Evolutionary conservation across 2,888 invertebrate species (phyloP).

Genomic region (Athalia circularis): DNA sequence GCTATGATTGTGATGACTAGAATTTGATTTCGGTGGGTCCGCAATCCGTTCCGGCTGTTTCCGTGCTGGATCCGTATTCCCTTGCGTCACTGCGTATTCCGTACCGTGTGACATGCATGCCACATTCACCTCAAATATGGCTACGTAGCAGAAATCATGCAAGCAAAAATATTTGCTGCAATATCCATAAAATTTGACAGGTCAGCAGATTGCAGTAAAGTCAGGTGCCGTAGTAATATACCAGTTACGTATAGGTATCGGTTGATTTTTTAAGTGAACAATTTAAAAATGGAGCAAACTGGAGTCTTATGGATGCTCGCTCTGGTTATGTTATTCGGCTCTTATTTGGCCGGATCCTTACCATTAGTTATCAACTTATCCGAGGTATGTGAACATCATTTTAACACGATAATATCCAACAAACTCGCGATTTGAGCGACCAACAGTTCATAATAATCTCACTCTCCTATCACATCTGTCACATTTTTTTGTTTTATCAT

Average conservation of each 20-base stretch:
- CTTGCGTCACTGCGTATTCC: background rate
- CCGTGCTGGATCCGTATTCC: background rate
- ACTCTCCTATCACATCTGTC: constrained; percentile 16
- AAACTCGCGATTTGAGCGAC: background rate
- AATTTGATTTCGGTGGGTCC: no score
- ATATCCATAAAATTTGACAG: constrained; percentile 41
- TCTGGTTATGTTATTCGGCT: constrained; percentile 96
- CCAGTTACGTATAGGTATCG: constrained; percentile 4
- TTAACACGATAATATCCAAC: background rate
- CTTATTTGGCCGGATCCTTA: constrained; percentile 95
- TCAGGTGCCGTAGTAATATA: background rate
- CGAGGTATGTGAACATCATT: constrained; percentile 81
- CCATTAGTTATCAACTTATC: constrained; percentile 96
- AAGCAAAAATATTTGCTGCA: constrained; percentile 34
- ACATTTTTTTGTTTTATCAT: background rate
- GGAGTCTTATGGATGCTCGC: constrained; percentile 88
- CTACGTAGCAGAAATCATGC: constrained; percentile 58
- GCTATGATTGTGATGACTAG: no score
- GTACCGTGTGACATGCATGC: background rate
- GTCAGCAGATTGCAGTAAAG: constrained; percentile 28
- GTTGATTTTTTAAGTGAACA: constrained; percentile 42
- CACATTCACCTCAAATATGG: constrained; percentile 50
- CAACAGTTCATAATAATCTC: background rate
- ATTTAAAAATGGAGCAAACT: constrained; percentile 86
- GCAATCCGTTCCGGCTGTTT: background rate